Evolutionary conservation across 1,140 invertebrate genomes (phyloP).

Genomic region (Saccostrea glomerata): DNA sequence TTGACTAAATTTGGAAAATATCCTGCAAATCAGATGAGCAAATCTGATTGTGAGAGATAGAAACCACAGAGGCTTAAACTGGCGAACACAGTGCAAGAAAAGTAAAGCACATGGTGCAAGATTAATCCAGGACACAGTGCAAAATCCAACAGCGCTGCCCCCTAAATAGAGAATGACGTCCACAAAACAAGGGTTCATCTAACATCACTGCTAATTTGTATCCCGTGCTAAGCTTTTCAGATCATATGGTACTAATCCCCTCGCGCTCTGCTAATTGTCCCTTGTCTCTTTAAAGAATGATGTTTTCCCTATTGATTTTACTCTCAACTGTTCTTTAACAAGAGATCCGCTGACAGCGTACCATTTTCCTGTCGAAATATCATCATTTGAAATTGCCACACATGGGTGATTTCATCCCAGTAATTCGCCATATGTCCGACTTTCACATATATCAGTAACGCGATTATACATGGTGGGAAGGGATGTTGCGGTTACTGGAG

Average conservation of each 20-base stretch:
- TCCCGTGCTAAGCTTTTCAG: conserved; percentile 21
- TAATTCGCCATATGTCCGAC: conserved; percentile 18
- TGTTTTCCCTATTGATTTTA: conserved; percentile 10
- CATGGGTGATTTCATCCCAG: neutral
- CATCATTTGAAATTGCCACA: conserved; percentile 24
- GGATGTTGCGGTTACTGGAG: neutral
- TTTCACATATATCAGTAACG: neutral
- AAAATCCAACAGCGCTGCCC: neutral
- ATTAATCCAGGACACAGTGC: conserved; percentile 25
- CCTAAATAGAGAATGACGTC: neutral
- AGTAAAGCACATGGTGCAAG: conserved; percentile 25
- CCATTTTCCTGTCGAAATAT: neutral
- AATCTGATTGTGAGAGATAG: neutral
- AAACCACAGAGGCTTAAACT: neutral
- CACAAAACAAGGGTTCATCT: neutral
- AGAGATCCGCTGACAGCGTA: neutral
- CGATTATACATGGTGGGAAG: neutral
- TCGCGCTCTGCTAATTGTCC: conserved; percentile 14
- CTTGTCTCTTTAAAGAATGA: conserved; percentile 29
- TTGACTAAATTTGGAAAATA: conserved; percentile 15
- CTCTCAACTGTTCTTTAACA: conserved; percentile 1
- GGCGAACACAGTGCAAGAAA: neutral
- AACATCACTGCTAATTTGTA: conserved; percentile 34
- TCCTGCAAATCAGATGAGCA: conserved; percentile 8
- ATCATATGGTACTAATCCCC: conserved; percentile 28